These are phyloP conservation scores for Bombyx huttoni DNA, from an alignment of 2,888 invertebrate species.

Conservation along the genomic window DNA sequence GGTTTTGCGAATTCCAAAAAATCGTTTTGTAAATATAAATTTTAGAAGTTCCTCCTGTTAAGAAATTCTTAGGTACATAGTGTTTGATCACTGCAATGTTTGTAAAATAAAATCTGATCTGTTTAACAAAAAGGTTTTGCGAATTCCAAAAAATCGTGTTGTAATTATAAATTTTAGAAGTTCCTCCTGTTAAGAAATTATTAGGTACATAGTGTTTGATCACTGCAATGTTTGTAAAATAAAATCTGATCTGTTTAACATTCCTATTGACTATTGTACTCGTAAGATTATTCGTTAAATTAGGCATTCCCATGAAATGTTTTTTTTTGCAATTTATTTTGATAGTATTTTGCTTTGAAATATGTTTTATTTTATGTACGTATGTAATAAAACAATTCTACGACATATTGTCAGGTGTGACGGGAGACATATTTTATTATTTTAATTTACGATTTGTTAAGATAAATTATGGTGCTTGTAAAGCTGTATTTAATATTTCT, in stretches of 20 bases:
- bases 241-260: slow-evolving; percentile 2
- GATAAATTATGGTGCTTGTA: slow-evolving; percentile 53
- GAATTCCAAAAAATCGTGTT: no score
- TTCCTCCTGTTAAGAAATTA: background rate
- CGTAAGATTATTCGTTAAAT: background rate
- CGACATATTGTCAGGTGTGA: slow-evolving; percentile 33
- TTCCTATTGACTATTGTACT: slow-evolving; percentile 3
- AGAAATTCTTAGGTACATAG: background rate
- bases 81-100: slow-evolving; percentile 6
- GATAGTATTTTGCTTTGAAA: background rate
- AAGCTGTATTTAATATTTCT: slow-evolving; percentile 36
- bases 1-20: no score
- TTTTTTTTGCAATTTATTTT: slow-evolving; percentile 5
- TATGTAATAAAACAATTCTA: background rate
- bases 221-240: background rate
- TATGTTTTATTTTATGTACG: slow-evolving; percentile 1
- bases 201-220: slow-evolving; percentile 6
- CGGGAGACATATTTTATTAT: slow-evolving; percentile 19
- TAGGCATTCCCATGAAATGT: background rate
- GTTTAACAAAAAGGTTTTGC: background rate
- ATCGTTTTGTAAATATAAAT: no score
- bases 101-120: no score
- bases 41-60: no score
- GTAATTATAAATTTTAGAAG: no score
- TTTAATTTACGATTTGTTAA: slow-evolving; percentile 43